Evolutionary conservation across 2,113 vertebrate genomes (phyloP).

Genomic region (Nanorana parkeri): DNA sequence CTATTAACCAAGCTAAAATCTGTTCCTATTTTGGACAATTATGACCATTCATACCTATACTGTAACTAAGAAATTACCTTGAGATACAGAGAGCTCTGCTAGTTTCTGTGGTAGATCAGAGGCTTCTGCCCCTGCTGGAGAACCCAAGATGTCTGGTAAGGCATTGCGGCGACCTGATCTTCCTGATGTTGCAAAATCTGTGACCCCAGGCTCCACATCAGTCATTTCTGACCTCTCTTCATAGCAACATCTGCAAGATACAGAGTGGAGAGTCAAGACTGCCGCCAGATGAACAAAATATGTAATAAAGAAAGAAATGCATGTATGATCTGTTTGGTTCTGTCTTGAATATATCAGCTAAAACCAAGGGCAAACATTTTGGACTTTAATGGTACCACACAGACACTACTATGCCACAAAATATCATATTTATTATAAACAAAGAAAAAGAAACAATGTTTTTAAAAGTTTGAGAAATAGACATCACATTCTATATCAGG

Average conservation of each 20-base stretch:
- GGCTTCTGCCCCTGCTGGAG: constrained; percentile 68
- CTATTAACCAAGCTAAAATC: too few relatives aligned
- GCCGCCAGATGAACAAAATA: not conserved
- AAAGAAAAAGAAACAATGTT: too few relatives aligned
- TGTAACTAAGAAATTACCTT: constrained; percentile 70
- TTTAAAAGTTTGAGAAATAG: too few relatives aligned
- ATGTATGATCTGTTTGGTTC: not conserved
- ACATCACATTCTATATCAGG: too few relatives aligned
- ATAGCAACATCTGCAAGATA: constrained; percentile 78
- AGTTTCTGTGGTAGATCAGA: constrained; percentile 79
- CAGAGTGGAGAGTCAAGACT: constrained; percentile 36
- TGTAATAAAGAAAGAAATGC: not conserved
- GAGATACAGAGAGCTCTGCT: constrained; percentile 75
- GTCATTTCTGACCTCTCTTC: constrained; percentile 84
- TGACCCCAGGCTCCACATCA: constrained; percentile 84
- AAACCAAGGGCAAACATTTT: too few relatives aligned
- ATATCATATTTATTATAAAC: too few relatives aligned
- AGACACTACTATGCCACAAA: too few relatives aligned
- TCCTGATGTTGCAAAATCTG: constrained; percentile 82
- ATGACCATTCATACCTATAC: too few relatives aligned
- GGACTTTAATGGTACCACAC: too few relatives aligned
- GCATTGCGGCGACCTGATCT: constrained; percentile 86
- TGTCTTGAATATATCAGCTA: too few relatives aligned
- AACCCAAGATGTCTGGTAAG: constrained; percentile 82
- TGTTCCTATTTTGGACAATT: too few relatives aligned